Evolutionary conservation across 2,888 invertebrate genomes (phyloP).

Genomic region (Ophonus ardosiacus): DNA sequence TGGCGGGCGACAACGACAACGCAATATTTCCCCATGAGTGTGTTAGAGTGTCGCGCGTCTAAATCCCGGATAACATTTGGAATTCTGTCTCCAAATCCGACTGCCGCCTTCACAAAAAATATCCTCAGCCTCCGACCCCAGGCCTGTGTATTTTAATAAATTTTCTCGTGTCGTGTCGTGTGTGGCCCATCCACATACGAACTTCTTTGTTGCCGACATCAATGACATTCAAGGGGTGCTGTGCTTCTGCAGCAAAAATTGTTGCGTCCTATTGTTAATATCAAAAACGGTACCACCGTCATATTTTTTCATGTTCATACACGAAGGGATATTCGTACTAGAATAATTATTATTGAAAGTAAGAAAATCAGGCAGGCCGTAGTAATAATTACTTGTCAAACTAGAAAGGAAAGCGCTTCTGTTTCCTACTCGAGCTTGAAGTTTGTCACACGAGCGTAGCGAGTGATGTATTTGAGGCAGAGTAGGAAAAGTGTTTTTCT

Average conservation of each 20-base stretch:
- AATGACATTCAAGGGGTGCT: constrained; percentile 13
- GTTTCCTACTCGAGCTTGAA: no score
- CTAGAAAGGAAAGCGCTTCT: no score
- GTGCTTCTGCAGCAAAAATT: not conserved
- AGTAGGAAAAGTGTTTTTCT: no score
- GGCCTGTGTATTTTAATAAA: constrained; percentile 73
- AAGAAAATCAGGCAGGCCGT: no score
- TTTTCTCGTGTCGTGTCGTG: constrained; percentile 66
- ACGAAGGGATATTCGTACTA: no score
- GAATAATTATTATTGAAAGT: no score
- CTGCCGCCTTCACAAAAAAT: constrained; percentile 70
- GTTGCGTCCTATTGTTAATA: not conserved
- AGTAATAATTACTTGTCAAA: no score
- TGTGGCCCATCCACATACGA: constrained; percentile 59
- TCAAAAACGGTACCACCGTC: no score
- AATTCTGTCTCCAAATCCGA: constrained; percentile 71
- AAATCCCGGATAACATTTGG: constrained; percentile 71
- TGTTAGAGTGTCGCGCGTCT: constrained; percentile 58
- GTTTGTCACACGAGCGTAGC: no score
- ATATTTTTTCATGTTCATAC: no score
- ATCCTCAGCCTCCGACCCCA: constrained; percentile 68
- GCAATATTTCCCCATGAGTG: constrained; percentile 50
- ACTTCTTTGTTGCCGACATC: constrained; percentile 49
- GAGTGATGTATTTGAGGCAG: no score
- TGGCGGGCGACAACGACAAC: constrained; percentile 30